These are phyloP conservation scores for Acipenser transmontanus DNA, from an alignment of 2,797 vertebrate genomes.

Conservation along the genomic window DNA sequence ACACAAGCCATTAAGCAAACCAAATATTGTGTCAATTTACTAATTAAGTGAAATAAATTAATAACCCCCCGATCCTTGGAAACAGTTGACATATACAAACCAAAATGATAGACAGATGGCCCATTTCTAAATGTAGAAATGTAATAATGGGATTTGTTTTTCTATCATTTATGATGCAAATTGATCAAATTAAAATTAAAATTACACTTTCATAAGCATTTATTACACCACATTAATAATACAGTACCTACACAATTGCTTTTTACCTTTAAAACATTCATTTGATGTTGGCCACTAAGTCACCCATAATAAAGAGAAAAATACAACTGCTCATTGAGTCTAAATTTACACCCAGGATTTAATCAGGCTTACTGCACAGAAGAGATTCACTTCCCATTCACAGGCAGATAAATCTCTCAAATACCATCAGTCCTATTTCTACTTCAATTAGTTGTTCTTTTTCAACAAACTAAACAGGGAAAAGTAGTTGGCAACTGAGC, in stretches of 20 bases:
- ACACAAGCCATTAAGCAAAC: too few relatives aligned
- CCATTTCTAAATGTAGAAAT: too few relatives aligned
- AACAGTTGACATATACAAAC: too few relatives aligned
- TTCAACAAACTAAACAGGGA: background rate
- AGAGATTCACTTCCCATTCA: background rate
- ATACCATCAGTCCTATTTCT: background rate
- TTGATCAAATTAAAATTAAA: too few relatives aligned
- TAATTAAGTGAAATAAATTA: too few relatives aligned
- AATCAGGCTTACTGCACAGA: constrained; percentile 1
- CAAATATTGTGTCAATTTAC: too few relatives aligned
- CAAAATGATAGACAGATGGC: too few relatives aligned
- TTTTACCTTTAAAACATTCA: background rate
- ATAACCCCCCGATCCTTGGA: too few relatives aligned
- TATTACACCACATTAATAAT: background rate
- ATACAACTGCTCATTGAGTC: background rate
- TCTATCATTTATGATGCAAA: too few relatives aligned
- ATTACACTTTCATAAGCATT: background rate
- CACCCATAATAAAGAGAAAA: background rate
- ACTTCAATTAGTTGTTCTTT: constrained; percentile 4
- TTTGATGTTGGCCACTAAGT: background rate
- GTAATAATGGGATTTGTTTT: too few relatives aligned
- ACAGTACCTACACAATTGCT: background rate
- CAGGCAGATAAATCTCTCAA: constrained; percentile 4
- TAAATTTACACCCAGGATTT: background rate
- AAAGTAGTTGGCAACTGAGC: background rate